Base-by-base conservation (phyloP, 2,888 invertebrate species). In the Dolichopus griseipennis region DNA sequence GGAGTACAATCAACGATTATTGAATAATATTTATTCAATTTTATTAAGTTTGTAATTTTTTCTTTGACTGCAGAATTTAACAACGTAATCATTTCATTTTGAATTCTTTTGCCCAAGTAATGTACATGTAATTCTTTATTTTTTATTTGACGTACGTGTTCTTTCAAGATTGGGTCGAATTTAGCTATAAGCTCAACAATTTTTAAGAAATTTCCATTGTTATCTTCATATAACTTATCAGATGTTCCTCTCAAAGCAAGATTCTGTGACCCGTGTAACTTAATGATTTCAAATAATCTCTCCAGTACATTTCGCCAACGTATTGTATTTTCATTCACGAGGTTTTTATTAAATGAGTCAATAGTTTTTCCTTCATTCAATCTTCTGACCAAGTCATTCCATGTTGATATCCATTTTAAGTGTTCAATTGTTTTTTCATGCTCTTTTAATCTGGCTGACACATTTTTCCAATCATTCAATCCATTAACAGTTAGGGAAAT, bases 21-120 rank as follows among this genome's bases (percentile, higher is more conserved):
- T 63, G 63, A 37, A 67, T 67, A 67, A 67, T 67, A 67, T 67
- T 67, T 67, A 41, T 64, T 63, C 67, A 67, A 18, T 67, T 67
- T 67, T 67, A 63, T 43, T 67, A 63, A n/a, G n/a, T 62, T 63
- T 62, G 27, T 67, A 62, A 61, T 66, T 62, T 66, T 62, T 33
- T 61, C 62, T 52, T 66, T 66, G 62, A 66, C 37, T 34, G 33
- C 20, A 62, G 61, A 33, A 62, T 62, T 62, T 67, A 67, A 63
- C 41, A 67, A 67, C 34, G 64, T 37, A 62, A 67, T 67, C 64
- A 67, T 67, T 64, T 67, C 64, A 64, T 67, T 67, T 64, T 63
- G 67, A 64, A 67, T 67, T 67, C 22, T 67, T 67, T 67, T 64
- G 64, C 64, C 67, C 64, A 62, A 67, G 21, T 33, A 62, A 63